A percentile compares a stretch with the other conserved stretches of the same genome.
These are phyloP conservation scores for Cheilosia vernalis DNA, from an alignment of 2,888 invertebrate species.

Conservation along the genomic window DNA sequence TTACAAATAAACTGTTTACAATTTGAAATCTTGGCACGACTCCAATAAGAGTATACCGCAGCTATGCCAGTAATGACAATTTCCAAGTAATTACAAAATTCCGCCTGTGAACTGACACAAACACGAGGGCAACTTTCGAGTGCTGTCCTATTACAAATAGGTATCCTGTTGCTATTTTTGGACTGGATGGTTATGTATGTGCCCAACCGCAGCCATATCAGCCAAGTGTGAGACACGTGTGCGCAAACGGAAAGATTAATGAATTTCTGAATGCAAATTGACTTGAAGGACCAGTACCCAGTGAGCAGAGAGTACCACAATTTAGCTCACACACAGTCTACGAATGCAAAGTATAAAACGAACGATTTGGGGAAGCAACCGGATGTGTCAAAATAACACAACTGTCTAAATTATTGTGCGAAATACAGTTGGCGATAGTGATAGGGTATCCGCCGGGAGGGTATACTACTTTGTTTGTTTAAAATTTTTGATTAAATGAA, in stretches of 20 bases:
- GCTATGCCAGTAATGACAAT: neutral
- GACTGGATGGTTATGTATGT: neutral
- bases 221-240: neutral
- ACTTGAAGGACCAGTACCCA: neutral
- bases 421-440: neutral
- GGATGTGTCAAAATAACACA: neutral
- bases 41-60: neutral
- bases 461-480: no score
- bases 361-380: neutral
- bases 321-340: neutral
- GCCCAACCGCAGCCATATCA: neutral
- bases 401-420: neutral
- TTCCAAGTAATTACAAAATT: slow-evolving; percentile 4
- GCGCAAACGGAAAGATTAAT: neutral
- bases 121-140: neutral
- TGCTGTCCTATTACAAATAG: neutral
- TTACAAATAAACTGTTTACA: neutral
- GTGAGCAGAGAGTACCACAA: neutral
- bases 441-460: no score
- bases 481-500: no score
- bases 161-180: neutral
- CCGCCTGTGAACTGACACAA: neutral
- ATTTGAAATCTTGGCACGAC: neutral
- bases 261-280: slow-evolving; percentile 4
- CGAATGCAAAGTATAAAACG: no score